Evolutionary conservation across 2,888 invertebrate species (phyloP).

Genomic region (Cheilosia grossa): DNA sequence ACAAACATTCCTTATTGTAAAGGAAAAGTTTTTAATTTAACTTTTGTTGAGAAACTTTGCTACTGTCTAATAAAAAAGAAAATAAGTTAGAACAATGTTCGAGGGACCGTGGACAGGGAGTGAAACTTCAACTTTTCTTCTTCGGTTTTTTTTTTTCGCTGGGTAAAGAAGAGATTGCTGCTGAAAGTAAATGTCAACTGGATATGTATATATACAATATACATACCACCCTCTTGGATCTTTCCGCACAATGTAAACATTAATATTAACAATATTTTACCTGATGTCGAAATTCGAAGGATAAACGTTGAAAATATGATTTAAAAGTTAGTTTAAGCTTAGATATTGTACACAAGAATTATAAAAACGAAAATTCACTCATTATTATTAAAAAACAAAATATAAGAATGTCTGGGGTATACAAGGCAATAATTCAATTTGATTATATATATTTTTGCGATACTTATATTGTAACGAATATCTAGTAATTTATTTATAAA

Average conservation of each 20-base stretch:
- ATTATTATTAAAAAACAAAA: no score
- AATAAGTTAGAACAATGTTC: slow-evolving; percentile 62
- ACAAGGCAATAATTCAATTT: no score
- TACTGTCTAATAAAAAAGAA: slow-evolving; percentile 44
- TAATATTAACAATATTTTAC: slow-evolving; percentile 72
- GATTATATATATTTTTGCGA: no score
- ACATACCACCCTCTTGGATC: not conserved
- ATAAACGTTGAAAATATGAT: slow-evolving; percentile 63
- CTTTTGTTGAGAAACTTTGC: slow-evolving; percentile 64
- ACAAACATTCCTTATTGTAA: slow-evolving; percentile 53
- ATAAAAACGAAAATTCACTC: no score
- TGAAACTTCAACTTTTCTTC: slow-evolving; percentile 56
- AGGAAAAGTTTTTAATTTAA: slow-evolving; percentile 71
- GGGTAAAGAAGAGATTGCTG: slow-evolving; percentile 33
- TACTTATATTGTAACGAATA: no score
- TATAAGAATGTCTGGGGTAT: no score
- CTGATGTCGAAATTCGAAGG: slow-evolving; percentile 60
- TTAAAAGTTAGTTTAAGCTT: slow-evolving; percentile 30
- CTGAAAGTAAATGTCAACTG: slow-evolving; percentile 59
- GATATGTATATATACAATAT: not conserved
- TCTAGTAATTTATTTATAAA: no score
- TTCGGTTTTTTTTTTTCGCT: not conserved
- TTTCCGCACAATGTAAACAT: slow-evolving; percentile 56
- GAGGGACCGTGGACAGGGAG: slow-evolving; percentile 62
- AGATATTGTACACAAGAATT: not conserved